Base-by-base conservation (phyloP, 2,888 invertebrate species). In the Ectemnius lituratus region DNA sequence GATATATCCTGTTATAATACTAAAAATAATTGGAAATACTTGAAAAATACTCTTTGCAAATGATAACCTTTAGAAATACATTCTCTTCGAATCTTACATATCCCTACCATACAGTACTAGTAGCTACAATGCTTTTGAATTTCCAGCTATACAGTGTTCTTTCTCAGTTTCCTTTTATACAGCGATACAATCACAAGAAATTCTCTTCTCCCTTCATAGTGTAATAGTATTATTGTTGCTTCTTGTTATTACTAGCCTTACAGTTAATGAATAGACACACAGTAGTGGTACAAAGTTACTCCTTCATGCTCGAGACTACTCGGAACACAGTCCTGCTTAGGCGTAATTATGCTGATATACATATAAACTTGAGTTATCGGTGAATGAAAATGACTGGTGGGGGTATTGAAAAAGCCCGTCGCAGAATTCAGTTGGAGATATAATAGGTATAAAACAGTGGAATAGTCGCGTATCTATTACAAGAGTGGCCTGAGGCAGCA, bases 21-120 rank as follows among this genome's bases (percentile, higher is more conserved):
- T 91, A 90, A 89, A 90, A 90, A 90, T 90, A 89, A 90, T 87
- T 89, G 87, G 85, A 89, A 90, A 90, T 90, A 90, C 90, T 90
- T 90, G 86, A 88, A 89, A 90, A 88, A 90, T 90, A 89, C 89
- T 90, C 89, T 90, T 89, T 88, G 88, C 88, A 88, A 62, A 88
- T 85, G 78, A 88, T 84, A 80, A 86, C 77, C 86, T 81, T 79
- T 84, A 81, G 78, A 83, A 84, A 83, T 84, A 67, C 82, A 82
- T 70, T 79, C 79, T 75, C 74, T 75, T 67, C 62, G 23, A 23
- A 76, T 78, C 75, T 73, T 73, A 71, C 66, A 5, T 37, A 37
- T 78, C 72, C 69, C 80, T 82, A 81, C 70, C 80, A 79, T 78
- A 83, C 79, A 74, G 70, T 80, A 13, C 78, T 83, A 76, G 62